Conservation (phyloP, 2,797 vertebrate species). For the Typhlichthys eigenmanni region DNA sequence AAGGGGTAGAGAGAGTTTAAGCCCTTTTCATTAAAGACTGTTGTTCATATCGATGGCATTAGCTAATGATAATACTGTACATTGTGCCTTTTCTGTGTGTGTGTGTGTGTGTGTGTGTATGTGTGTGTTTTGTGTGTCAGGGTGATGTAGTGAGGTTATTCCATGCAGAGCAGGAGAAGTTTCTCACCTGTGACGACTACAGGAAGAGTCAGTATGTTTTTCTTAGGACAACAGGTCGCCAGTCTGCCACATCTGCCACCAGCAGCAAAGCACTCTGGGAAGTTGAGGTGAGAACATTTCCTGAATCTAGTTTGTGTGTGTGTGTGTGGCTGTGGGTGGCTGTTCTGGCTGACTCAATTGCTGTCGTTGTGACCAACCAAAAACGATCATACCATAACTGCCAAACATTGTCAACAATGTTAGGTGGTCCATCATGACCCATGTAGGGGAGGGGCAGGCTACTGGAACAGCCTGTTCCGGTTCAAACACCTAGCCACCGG, state of each 20-base stretch:
- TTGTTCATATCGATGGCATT: no score
- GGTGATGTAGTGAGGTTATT: conserved; percentile 95
- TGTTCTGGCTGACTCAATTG: background rate
- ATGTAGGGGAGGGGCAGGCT: conserved; percentile 93
- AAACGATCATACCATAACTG: background rate
- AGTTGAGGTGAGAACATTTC: conserved; percentile 83
- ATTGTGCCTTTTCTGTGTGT: background rate
- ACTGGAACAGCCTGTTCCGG: conserved; percentile 98
- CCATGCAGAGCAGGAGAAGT: conserved; percentile 98
- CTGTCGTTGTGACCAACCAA: background rate
- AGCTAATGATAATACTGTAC: background rate
- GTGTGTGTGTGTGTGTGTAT: conserved; percentile 13
- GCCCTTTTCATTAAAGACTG: background rate
- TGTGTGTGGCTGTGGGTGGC: background rate
- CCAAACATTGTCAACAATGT: background rate
- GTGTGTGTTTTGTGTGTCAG: conserved; percentile 66
- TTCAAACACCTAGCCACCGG: conserved; percentile 98
- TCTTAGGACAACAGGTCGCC: conserved; percentile 91
- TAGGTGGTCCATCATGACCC: conserved; percentile 98
- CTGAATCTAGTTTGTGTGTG: background rate
- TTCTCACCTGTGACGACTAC: conserved; percentile 96
- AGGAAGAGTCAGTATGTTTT: conserved; percentile 96
- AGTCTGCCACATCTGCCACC: conserved; percentile 95
- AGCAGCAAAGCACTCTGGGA: conserved; percentile 99
- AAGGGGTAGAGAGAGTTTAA: conserved; percentile 81